Percentiles rank a stretch among this genome's conserved stretches.
phyloP scores from a whole-genome alignment of 2,888 invertebrate genomes.

The Amiota minor region DNA sequence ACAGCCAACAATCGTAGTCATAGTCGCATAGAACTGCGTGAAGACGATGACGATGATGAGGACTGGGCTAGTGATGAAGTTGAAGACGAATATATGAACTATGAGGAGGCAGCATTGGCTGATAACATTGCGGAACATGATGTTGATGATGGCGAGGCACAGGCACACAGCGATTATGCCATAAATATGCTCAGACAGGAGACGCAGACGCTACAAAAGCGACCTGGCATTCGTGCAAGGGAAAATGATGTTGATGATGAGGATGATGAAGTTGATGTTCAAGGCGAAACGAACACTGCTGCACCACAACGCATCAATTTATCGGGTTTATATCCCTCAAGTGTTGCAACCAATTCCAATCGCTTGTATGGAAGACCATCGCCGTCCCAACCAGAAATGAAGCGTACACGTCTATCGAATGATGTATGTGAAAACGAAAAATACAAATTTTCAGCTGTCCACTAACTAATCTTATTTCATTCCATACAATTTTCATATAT shows the following conservation, averaged over 20 bases:
- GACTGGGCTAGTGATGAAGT: conserved; percentile 53
- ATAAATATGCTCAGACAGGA: conserved; percentile 43
- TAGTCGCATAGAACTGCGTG: conserved; percentile 61
- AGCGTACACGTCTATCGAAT: conserved; percentile 47
- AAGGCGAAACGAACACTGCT: conserved; percentile 48
- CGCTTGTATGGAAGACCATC: background rate
- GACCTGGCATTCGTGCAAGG: conserved; percentile 28
- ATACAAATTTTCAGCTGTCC: background rate
- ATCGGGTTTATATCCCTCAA: background rate
- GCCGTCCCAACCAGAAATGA: conserved; percentile 46
- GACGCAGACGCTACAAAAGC: conserved; percentile 27
- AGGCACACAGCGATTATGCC: conserved; percentile 52
- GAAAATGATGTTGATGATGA: conserved; percentile 37
- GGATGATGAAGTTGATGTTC: conserved; percentile 50
- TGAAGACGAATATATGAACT: conserved; percentile 55
- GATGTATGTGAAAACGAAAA: conserved; percentile 43
- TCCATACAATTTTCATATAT: conserved; percentile 30
- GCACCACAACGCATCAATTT: conserved; percentile 6
- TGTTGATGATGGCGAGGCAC: conserved; percentile 50
- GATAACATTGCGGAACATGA: conserved; percentile 61
- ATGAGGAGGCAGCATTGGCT: conserved; percentile 57
- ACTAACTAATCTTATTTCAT: conserved; percentile 4
- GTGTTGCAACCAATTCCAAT: background rate
- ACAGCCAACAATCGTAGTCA: conserved; percentile 53
- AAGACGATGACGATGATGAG: conserved; percentile 46